Evolutionary conservation across 2,888 invertebrate species (phyloP), one percentile per base, ranked within the genome.

Genomic region (Hedychridium roseum): DNA sequence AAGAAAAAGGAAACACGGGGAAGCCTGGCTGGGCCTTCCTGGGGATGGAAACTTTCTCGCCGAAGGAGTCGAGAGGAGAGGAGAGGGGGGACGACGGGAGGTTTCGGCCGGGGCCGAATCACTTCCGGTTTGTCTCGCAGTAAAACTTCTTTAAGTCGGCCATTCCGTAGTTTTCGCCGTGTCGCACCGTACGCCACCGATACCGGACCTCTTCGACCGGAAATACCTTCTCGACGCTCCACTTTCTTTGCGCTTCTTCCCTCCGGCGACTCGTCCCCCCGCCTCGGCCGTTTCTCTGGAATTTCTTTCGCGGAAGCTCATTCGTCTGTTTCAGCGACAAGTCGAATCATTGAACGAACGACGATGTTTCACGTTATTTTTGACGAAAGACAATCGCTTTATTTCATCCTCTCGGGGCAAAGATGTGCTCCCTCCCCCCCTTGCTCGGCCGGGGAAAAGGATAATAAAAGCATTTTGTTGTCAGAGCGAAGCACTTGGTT

Each of bases 111-210:
- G 54, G 43, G 57, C 65, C 68, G 68, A 73, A 74, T 75, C 74
- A 74, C 73, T 74, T 74, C 71, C 73, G 73, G 69, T 73, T 73
- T 69, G 69, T 65, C 71, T 68, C 66, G 61, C 68, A 67, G 67
- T 72, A 71, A 71, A 73, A 72, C 72, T 72, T 67, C 64, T 64
- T 72, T 71, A 73, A 71, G 73, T 68, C 70, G 64, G 57, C 66
- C 54, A 52, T 62, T 60, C 57, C 54, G 57, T 56, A 54, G 52
- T 57, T 61, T 55, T 45, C 47, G 48, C 43, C 46, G 48, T 56
- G 53, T 59, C 57, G 56, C 56, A 50, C 49, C 52, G 38, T 38
- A 47, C 39, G 36, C 35, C 40, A 44, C 63, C 59, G 59, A 64
- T 64, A 66, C 54, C 41, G 58, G 57, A 59, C 60, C 58, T 56